phyloP scores from a whole-genome alignment of 2,113 vertebrate genomes.

The Jaculus jaculus region DNA sequence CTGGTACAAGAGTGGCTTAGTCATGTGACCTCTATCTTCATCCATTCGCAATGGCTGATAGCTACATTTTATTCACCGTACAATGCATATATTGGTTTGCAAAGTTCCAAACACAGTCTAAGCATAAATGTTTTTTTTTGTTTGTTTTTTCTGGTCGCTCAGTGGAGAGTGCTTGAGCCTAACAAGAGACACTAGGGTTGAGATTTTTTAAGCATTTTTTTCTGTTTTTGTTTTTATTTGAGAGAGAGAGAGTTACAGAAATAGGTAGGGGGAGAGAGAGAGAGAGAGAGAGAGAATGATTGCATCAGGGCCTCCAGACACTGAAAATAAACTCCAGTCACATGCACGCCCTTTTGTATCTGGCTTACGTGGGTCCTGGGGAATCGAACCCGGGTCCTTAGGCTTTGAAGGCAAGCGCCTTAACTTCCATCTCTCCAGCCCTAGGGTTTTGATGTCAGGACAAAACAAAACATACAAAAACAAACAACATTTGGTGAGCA shows the following conservation, averaged over 20 bases:
- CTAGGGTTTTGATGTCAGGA: no score
- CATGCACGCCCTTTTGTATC: no score
- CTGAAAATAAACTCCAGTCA: no score
- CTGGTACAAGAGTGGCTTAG: slow-evolving; percentile 24
- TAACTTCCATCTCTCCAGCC: no score
- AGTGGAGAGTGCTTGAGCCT: not conserved
- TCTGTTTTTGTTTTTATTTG: no score
- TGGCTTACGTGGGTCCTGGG: no score
- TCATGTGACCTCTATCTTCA: slow-evolving; percentile 52
- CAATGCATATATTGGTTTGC: slow-evolving; percentile 42
- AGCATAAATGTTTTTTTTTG: not conserved
- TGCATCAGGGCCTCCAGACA: no score
- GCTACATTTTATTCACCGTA: slow-evolving; percentile 62
- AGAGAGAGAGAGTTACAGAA: no score
- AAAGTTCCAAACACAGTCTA: slow-evolving; percentile 1
- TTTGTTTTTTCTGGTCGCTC: not conserved
- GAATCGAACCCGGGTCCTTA: no score
- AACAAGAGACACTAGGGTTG: not conserved
- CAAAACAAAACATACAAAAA: not conserved
- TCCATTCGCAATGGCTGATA: slow-evolving; percentile 58
- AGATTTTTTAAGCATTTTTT: not conserved
- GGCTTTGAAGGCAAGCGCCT: no score
- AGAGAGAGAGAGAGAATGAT: no score
- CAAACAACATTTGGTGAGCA: not conserved
- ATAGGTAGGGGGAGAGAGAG: no score